A percentile compares a stretch with the other conserved stretches of the same genome.
Conservation (phyloP, 1,140 invertebrate species). For the Drosophila santomea region DNA sequence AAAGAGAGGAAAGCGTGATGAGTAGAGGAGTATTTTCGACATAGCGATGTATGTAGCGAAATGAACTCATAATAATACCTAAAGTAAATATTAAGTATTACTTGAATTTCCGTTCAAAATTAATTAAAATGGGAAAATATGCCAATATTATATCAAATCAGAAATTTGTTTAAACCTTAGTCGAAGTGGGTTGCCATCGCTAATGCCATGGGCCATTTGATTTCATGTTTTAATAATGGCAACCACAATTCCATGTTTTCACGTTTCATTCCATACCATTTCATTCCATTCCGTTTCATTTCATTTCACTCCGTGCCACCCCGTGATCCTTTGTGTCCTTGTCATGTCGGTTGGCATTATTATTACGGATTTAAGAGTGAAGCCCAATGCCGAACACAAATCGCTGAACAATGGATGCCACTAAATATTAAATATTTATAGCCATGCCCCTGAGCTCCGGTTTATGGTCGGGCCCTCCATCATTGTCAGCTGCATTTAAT, state of each 20-base stretch:
- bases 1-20: neutral
- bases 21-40: neutral
- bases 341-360: slow-evolving; percentile 54
- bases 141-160: too few relatives aligned
- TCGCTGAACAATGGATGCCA: slow-evolving; percentile 42
- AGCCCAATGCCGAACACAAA: slow-evolving; percentile 1
- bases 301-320: neutral
- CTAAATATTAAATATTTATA: slow-evolving; percentile 66
- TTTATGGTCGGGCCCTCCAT: neutral
- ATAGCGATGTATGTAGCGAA: neutral
- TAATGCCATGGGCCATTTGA: slow-evolving; percentile 33
- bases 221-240: slow-evolving; percentile 58
- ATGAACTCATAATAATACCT: neutral
- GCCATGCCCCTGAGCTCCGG: neutral
- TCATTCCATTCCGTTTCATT: slow-evolving; percentile 21
- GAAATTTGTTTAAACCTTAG: neutral
- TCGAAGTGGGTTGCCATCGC: neutral
- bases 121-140: too few relatives aligned
- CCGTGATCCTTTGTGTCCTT: slow-evolving; percentile 43
- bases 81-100: too few relatives aligned
- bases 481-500: slow-evolving; percentile 30
- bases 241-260: slow-evolving; percentile 55
- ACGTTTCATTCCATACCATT: slow-evolving; percentile 61
- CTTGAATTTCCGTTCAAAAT: too few relatives aligned
- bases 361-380: slow-evolving; percentile 40